These are phyloP conservation scores for Centroberyx gerrardi DNA, from an alignment of 2,797 vertebrate species.

Conservation along the genomic window DNA sequence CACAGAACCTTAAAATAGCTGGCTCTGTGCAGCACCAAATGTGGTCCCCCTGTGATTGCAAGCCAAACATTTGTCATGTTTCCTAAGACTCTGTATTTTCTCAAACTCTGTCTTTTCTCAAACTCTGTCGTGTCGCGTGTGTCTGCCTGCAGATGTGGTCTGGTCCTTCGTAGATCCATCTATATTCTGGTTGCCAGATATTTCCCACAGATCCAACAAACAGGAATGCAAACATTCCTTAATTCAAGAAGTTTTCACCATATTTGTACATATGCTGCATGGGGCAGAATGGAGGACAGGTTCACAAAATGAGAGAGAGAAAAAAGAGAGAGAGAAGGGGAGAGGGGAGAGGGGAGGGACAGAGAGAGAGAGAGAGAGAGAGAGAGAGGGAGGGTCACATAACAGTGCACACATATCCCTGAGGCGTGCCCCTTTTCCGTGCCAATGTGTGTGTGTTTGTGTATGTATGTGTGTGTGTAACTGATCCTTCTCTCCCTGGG, in stretches of 20 bases:
- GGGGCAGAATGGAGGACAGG: slow-evolving; percentile 34
- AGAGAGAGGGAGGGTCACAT: slow-evolving; percentile 7
- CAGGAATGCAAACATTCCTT: slow-evolving; percentile 51
- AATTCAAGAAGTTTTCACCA: slow-evolving; percentile 48
- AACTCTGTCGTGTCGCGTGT: neutral
- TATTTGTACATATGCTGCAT: slow-evolving; percentile 57
- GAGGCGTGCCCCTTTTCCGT: neutral
- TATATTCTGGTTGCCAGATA: slow-evolving; percentile 22
- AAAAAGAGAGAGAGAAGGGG: neutral
- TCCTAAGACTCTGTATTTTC: slow-evolving; percentile 7
- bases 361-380: slow-evolving; percentile 5
- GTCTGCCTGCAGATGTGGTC: slow-evolving; percentile 22
- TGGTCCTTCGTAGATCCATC: slow-evolving; percentile 9
- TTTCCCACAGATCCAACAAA: slow-evolving; percentile 46
- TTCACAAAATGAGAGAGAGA: slow-evolving; percentile 12
- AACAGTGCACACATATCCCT: neutral
- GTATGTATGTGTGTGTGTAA: slow-evolving; percentile 34
- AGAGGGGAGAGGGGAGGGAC: neutral
- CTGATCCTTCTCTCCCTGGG: slow-evolving; percentile 46
- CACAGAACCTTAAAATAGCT: neutral
- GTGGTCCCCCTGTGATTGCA: slow-evolving; percentile 8
- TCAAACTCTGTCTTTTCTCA: neutral
- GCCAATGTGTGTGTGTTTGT: neutral
- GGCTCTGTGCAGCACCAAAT: neutral
- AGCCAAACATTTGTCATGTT: neutral